Base-by-base conservation (phyloP, 1,140 invertebrate species). In the Micrasema minimum region DNA sequence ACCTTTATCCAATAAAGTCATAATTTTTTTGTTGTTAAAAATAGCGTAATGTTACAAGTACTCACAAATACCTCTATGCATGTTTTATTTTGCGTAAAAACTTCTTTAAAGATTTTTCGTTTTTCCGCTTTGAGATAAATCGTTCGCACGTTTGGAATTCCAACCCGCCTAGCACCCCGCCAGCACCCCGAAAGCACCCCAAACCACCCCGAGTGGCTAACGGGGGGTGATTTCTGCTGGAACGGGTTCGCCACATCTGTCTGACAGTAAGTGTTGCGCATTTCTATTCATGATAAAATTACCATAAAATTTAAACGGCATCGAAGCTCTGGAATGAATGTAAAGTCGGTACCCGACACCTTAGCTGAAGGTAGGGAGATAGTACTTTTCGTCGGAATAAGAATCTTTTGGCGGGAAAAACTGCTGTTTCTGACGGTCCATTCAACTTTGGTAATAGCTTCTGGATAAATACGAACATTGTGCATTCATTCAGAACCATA, bases 271-370 rank as follows among this genome's bases (percentile, higher is more conserved):
- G 64, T 66, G 64, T 70, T 74, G 72, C 72, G 72, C 72, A 74
- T 74, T 74, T 74, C 72, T 74, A 74, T 74, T 74, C 72, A 74
- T 67, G 68, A 70, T 71, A 74, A 74, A 74, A 74, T 74, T 74
- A 74, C 72, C 72, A 74, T 74, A 71, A 74, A 71, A 74, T 74
- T 74, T 74, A 74, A 74, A 74, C 68, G 68, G 69, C 72, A 66
- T 74, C 64, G 64, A 71, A 69, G 72, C 61, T 59, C 11, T 46
- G 61, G 66, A 73, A 73, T 73, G 66, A 73, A 73, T 73, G 71
- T 69, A 73, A 73, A 64, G 66, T 45, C 51, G 51, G 55, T 45
- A 26, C 48, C 45, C 62, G 14, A 9, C 10, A 57, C 68, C 41
- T 66, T n/a, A n/a, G n/a, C n/a, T 53, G 31, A 51, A 48, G 41